Conservation (phyloP, 2,113 vertebrate species). For the Macaca nemestrina region DNA sequence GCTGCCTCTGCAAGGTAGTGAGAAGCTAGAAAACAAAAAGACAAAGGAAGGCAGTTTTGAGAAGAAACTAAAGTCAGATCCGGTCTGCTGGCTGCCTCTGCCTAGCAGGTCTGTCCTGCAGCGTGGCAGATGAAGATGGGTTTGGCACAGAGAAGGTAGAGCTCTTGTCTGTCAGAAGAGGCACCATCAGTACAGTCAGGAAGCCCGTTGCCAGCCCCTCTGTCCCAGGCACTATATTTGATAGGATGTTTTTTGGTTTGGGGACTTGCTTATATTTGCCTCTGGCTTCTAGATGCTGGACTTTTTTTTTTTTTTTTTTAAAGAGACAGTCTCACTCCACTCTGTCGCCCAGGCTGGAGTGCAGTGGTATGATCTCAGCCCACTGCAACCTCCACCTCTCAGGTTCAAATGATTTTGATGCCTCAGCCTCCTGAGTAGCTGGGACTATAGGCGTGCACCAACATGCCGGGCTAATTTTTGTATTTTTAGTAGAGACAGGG, state of each 20-base stretch:
- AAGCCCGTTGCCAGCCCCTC: neutral
- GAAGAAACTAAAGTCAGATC: neutral
- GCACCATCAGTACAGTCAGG: accelerated
- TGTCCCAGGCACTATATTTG: neutral
- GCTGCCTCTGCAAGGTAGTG: neutral
- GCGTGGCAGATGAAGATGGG: neutral
- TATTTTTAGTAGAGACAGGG: too few relatives aligned
- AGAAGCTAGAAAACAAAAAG: neutral
- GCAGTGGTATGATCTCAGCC: too few relatives aligned
- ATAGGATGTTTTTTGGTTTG: neutral
- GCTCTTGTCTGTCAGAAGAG: neutral
- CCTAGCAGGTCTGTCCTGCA: neutral
- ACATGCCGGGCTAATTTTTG: too few relatives aligned
- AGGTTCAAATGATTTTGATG: too few relatives aligned
- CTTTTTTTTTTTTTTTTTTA: too few relatives aligned
- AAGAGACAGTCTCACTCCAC: too few relatives aligned
- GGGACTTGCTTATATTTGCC: neutral
- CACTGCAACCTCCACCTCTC: too few relatives aligned
- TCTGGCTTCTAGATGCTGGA: neutral
- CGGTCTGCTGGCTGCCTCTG: neutral
- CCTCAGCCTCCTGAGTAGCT: too few relatives aligned
- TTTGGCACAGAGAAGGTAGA: neutral
- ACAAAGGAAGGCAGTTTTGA: neutral
- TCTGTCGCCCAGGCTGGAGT: too few relatives aligned
- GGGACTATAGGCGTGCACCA: too few relatives aligned